phyloP scores from a whole-genome alignment of 2,888 invertebrate genomes.

The Andricus curvator region DNA sequence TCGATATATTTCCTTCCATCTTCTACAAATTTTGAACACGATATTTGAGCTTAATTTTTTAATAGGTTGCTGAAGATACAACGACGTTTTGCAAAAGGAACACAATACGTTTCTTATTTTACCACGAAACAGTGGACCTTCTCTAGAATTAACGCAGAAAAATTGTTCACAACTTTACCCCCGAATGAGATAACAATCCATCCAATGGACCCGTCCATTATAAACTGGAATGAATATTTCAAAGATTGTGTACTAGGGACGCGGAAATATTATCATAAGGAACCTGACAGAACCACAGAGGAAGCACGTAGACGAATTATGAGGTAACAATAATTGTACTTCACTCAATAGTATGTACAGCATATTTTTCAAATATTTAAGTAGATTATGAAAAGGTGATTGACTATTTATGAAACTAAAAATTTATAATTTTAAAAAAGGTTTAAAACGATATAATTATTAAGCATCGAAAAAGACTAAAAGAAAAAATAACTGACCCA shows the following conservation, averaged over 20 bases:
- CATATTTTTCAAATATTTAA: too few species aligned
- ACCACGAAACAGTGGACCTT: conserved; percentile 80
- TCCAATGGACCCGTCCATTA: conserved; percentile 78
- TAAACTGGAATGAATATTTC: conserved; percentile 80
- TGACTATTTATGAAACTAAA: too few species aligned
- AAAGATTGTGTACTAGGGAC: conserved; percentile 80
- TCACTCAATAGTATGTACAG: too few species aligned
- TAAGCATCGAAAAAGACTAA: not conserved
- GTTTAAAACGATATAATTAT: not conserved
- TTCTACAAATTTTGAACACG: too few species aligned
- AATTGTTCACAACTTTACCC: conserved; percentile 67
- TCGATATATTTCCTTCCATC: too few species aligned
- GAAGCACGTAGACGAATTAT: conserved; percentile 54
- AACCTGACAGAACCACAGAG: conserved; percentile 68
- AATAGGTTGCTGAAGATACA: conserved; percentile 79
- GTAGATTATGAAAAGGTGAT: too few species aligned
- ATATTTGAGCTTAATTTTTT: too few species aligned
- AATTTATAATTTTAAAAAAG: not conserved
- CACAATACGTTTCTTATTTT: conserved; percentile 79
- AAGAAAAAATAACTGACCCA: too few species aligned
- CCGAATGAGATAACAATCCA: conserved; percentile 72
- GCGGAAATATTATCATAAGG: conserved; percentile 79
- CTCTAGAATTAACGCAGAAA: conserved; percentile 69
- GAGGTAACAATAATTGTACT: conserved; percentile 48
- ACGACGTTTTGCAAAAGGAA: conserved; percentile 78